Evolutionary conservation across 2,113 vertebrate species (phyloP), one percentile per base, ranked within the genome.

Genomic region (Mandrillus leucophaeus): DNA sequence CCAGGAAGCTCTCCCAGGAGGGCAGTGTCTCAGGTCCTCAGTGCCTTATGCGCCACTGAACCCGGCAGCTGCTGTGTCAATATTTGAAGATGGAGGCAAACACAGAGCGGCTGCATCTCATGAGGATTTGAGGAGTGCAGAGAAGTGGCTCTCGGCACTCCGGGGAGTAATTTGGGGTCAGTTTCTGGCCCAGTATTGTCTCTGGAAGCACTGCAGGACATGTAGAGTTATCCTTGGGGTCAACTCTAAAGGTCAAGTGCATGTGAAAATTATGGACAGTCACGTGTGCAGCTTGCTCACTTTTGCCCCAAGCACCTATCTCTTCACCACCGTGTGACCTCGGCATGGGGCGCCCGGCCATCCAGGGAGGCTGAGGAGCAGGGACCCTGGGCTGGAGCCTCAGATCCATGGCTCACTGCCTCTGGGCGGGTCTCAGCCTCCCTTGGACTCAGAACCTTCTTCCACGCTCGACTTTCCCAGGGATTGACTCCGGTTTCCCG

Each of bases 211-310:
- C 8, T 7, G 14, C 48, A 8, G 11, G 52, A 38, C 7, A 0
- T 20, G 12, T 3, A 11, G 27, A 40, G 38, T 82, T 40, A 70
- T 38, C 27, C 38, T 25, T 6, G 76, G 38, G 48, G 79, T n/a
- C 90, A 27, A 55, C 20, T 45, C 50, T 8, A n/a, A 92, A 73
- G 38, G 79, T 27, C 17, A 92, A 66, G 27, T 1, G 14, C 50
- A 35, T 22, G 7, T 4, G 16, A 16, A n/a, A n/a, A 6, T 18
- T 35, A 45, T 2, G 0, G 6, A 43, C 16, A 1, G 5, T 25
- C 2, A 8, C 2, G 20, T 43, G 35, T 6, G 2, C 1, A 0
- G 32, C 66, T 45, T 38, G 40, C 32, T 50, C 25, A 8, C 0
- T 14, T 16, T 40, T 14, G 40, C 40, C 8, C 68, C 13, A 10